Percentiles rank a stretch among this genome's conserved stretches.
These are phyloP conservation scores for Enteromius fasciolatus DNA, from an alignment of 2,797 vertebrate species.

Conservation along the genomic window DNA sequence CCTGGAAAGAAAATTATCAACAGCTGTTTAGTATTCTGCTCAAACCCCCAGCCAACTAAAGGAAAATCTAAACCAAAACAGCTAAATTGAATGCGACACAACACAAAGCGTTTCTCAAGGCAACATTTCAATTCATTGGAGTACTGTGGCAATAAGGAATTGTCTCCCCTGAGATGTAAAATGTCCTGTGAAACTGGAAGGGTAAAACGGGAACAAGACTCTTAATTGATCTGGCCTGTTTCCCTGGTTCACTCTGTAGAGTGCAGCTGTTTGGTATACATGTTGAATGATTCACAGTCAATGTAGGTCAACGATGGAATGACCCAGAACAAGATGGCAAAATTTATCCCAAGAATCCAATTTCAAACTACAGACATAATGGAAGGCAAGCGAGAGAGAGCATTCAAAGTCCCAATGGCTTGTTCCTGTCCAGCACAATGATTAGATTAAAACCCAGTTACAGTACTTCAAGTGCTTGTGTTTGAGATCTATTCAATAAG, in stretches of 20 bases:
- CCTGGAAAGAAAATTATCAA: neutral
- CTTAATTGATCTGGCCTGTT: constrained; percentile 64
- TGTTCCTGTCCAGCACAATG: neutral
- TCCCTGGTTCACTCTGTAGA: constrained; percentile 32
- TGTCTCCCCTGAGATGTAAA: constrained; percentile 65
- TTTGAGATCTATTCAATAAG: neutral
- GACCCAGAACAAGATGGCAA: constrained; percentile 54
- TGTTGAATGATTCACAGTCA: constrained; percentile 39
- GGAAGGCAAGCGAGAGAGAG: neutral
- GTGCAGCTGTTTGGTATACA: constrained; percentile 41
- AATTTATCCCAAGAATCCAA: constrained; percentile 27
- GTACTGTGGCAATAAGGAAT: constrained; percentile 67
- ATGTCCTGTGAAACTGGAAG: constrained; percentile 60
- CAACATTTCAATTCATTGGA: constrained; percentile 65
- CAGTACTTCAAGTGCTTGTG: neutral
- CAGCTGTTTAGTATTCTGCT: constrained; percentile 20
- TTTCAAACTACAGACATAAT: constrained; percentile 26
- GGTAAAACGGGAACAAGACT: constrained; percentile 56
- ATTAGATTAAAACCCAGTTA: constrained; percentile 19
- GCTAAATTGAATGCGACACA: constrained; percentile 62
- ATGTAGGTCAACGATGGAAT: constrained; percentile 53
- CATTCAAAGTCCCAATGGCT: neutral
- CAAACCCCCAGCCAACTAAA: constrained; percentile 3
- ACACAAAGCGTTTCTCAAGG: constrained; percentile 60
- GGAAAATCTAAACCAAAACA: constrained; percentile 56